Evolutionary conservation across 2,888 invertebrate genomes (phyloP).

Genomic region (Thera obeliscata): DNA sequence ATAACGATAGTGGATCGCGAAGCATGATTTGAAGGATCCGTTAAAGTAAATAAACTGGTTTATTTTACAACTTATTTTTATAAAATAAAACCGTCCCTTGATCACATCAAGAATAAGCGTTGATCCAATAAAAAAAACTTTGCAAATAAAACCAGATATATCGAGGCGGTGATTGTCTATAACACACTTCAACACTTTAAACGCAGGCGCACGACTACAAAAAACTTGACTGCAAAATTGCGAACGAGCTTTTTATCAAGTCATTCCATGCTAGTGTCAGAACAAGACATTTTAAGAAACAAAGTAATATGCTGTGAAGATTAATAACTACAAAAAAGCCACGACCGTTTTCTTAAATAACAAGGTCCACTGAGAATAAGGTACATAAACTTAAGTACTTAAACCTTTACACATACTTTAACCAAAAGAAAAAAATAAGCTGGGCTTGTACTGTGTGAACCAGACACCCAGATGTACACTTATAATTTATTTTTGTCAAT

Average conservation of each 20-base stretch:
- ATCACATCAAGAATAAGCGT: not conserved
- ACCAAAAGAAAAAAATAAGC: too few species aligned
- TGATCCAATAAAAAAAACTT: slow-evolving; percentile 1
- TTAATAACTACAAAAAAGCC: slow-evolving; percentile 10
- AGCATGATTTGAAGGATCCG: too few species aligned
- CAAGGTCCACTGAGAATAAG: slow-evolving; percentile 16
- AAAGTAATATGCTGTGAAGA: slow-evolving; percentile 3
- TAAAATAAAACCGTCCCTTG: too few species aligned
- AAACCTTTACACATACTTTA: not conserved
- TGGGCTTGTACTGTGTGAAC: too few species aligned
- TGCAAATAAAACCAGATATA: not conserved
- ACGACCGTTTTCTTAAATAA: slow-evolving; percentile 5
- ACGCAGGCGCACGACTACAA: slow-evolving; percentile 12
- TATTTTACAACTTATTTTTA: too few species aligned
- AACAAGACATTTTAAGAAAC: slow-evolving; percentile 7
- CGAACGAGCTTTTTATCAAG: slow-evolving; percentile 19
- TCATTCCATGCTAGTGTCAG: slow-evolving; percentile 12
- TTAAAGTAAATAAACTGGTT: too few species aligned
- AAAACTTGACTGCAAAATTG: slow-evolving; percentile 33
- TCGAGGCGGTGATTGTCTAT: not conserved
- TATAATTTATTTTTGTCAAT: too few species aligned
- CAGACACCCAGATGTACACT: too few species aligned
- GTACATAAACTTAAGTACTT: slow-evolving; percentile 32
- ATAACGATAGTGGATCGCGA: too few species aligned
- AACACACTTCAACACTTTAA: not conserved